Conservation (phyloP, 2,113 vertebrate species). For the rat (Rattus norvegicus) region DNA sequence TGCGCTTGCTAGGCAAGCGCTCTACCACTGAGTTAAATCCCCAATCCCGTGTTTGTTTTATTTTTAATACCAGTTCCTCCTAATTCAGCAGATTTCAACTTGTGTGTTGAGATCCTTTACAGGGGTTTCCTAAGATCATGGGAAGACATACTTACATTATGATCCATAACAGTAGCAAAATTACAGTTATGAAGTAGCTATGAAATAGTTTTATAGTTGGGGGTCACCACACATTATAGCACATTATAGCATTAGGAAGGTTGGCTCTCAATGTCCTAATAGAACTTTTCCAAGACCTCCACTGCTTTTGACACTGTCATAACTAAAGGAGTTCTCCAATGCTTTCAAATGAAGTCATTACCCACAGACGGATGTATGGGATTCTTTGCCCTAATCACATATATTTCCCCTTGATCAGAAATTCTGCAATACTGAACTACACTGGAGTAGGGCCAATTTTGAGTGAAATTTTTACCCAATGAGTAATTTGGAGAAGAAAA, state of each 20-base stretch:
- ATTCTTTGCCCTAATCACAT: neutral
- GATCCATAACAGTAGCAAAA: neutral
- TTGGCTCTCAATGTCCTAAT: neutral
- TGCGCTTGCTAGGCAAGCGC: no score
- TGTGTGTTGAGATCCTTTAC: neutral
- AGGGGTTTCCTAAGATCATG: neutral
- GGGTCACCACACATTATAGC: neutral
- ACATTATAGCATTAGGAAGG: neutral
- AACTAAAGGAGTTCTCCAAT: neutral
- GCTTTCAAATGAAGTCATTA: conserved; percentile 29
- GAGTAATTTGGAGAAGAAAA: neutral
- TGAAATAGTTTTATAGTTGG: neutral
- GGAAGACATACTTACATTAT: neutral
- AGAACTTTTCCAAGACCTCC: neutral
- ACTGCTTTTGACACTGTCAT: neutral
- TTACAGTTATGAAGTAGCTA: neutral
- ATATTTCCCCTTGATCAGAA: neutral
- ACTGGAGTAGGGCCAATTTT: neutral
- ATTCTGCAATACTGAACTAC: neutral
- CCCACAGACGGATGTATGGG: neutral
- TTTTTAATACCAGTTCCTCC: neutral
- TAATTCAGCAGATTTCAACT: neutral
- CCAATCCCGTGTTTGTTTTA: neutral
- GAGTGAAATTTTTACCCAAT: neutral
- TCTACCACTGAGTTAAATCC: no score